phyloP scores from a whole-genome alignment of 2,888 invertebrate genomes.

The Trissoscelio sp. region DNA sequence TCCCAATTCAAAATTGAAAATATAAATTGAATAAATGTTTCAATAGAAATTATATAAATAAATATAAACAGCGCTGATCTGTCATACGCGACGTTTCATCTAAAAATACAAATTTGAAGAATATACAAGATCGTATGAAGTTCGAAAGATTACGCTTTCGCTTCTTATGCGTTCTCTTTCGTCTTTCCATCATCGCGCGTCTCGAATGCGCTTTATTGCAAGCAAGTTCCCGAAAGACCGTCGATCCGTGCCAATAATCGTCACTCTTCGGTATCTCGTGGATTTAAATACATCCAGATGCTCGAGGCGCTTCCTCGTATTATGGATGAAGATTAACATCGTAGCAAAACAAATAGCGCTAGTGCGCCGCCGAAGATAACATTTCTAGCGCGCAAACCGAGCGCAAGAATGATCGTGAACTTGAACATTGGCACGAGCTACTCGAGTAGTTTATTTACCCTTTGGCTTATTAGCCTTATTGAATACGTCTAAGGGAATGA shows the following conservation, averaged over 20 bases:
- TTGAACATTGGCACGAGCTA: conserved; percentile 60
- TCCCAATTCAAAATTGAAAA: too few species aligned
- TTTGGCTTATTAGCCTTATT: conserved; percentile 60
- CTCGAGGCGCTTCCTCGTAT: conserved; percentile 51
- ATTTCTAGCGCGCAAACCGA: conserved; percentile 39
- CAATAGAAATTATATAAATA: conserved; percentile 1
- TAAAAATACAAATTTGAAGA: conserved; percentile 45
- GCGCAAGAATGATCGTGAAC: conserved; percentile 57
- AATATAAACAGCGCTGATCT: conserved; percentile 8
- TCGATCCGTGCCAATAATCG: conserved; percentile 66
- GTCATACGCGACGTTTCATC: conserved; percentile 39
- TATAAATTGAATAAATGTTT: background rate
- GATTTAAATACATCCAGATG: conserved; percentile 62
- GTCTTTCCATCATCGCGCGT: conserved; percentile 56
- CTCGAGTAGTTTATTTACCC: conserved; percentile 62
- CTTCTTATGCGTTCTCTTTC: conserved; percentile 58
- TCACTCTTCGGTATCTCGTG: conserved; percentile 61
- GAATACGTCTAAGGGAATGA: conserved; percentile 23
- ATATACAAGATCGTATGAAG: conserved; percentile 36
- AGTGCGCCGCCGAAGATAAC: conserved; percentile 50
- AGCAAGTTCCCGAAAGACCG: conserved; percentile 51
- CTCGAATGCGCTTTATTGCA: conserved; percentile 56
- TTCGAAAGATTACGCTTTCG: conserved; percentile 58
- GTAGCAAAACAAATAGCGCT: conserved; percentile 68
- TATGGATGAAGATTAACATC: conserved; percentile 67